Conservation (phyloP, 2,888 invertebrate species). For the Micoletzkya japonica region DNA sequence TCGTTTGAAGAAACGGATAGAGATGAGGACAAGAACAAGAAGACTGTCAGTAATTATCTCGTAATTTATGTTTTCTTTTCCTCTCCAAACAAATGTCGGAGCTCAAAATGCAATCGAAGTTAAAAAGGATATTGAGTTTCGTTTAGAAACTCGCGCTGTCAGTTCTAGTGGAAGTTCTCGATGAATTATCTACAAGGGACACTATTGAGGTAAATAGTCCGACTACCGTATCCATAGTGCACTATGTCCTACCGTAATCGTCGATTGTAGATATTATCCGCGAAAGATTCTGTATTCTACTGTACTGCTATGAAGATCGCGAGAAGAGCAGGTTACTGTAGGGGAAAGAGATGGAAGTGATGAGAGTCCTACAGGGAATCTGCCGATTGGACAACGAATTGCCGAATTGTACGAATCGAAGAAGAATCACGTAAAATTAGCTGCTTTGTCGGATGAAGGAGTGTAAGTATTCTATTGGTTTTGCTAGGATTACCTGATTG, state of each 20-base stretch:
- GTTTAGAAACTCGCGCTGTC: constrained; percentile 34
- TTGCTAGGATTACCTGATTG: not conserved
- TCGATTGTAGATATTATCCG: constrained; percentile 15
- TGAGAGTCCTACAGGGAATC: constrained; percentile 38
- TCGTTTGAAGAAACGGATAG: constrained; percentile 29
- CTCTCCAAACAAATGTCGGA: no score
- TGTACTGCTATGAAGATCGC: constrained; percentile 40
- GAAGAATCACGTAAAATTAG: constrained; percentile 50
- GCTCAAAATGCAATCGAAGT: no score
- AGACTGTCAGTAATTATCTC: constrained; percentile 17
- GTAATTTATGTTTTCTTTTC: constrained; percentile 4
- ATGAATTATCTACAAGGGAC: constrained; percentile 30
- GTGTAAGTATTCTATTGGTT: constrained; percentile 25
- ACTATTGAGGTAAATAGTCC: constrained; percentile 23
- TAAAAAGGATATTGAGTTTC: not conserved
- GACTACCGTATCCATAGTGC: not conserved
- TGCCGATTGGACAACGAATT: constrained; percentile 43
- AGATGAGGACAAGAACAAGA: constrained; percentile 28
- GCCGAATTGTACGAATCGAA: constrained; percentile 40
- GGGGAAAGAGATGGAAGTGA: no score
- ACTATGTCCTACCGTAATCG: no score
- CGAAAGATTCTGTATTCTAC: constrained; percentile 37
- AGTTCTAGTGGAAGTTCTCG: constrained; percentile 44
- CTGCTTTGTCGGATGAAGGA: constrained; percentile 42
- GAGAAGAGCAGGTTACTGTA: constrained; percentile 25